A percentile compares a stretch with the other conserved stretches of the same genome.
Evolutionary conservation across 2,888 invertebrate species (phyloP).

Genomic region (Amiota mariae): DNA sequence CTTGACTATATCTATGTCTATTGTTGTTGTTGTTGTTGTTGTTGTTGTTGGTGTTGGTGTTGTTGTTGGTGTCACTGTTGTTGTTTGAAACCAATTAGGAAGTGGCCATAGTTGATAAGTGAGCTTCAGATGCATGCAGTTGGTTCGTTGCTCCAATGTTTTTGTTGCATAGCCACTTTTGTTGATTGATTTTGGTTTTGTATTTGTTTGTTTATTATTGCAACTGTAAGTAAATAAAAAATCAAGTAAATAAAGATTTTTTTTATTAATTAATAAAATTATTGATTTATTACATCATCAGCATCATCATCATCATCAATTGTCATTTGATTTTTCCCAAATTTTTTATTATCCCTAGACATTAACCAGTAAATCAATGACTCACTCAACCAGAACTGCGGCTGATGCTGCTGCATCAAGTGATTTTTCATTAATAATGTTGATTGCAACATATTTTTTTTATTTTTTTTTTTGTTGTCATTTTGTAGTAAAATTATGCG

Average conservation of each 20-base stretch:
- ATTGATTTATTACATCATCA: too few species aligned
- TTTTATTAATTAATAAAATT: not conserved
- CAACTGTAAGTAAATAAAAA: too few species aligned
- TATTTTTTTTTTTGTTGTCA: not conserved
- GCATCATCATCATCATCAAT: too few species aligned
- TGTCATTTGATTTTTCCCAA: too few species aligned
- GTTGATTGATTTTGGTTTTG: slow-evolving; percentile 8
- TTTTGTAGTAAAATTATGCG: not conserved
- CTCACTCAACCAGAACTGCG: not conserved
- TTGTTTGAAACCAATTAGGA: slow-evolving; percentile 21
- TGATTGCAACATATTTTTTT: not conserved
- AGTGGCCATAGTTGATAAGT: slow-evolving; percentile 19
- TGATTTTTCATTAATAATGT: slow-evolving; percentile 8
- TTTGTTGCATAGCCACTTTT: slow-evolving; percentile 23
- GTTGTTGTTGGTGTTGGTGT: slow-evolving; percentile 3
- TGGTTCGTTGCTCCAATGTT: slow-evolving; percentile 14
- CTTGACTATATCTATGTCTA: not conserved
- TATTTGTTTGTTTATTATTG: not conserved
- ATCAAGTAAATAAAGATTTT: not conserved
- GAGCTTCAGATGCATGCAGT: slow-evolving; percentile 12
- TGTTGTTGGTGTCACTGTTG: slow-evolving; percentile 14
- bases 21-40: not conserved
- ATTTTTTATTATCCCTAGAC: too few species aligned
- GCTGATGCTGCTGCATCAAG: not conserved
- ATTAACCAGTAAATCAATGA: too few species aligned